These are phyloP conservation scores for Chrysodeixis includens DNA, from an alignment of 2,888 invertebrate species.

Conservation along the genomic window DNA sequence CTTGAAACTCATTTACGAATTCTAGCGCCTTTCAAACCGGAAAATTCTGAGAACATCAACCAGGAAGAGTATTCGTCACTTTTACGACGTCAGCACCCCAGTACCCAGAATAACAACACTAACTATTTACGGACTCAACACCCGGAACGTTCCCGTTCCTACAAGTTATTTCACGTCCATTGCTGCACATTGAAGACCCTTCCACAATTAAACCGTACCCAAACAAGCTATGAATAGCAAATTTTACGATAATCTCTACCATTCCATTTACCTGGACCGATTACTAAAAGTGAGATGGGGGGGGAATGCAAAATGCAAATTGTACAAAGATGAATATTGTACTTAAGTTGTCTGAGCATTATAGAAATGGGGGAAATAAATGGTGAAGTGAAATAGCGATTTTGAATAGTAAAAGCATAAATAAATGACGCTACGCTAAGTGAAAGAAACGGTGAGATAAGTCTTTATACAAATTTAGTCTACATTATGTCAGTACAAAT, in stretches of 20 bases:
- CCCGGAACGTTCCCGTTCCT: not conserved
- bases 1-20: too few relatives aligned
- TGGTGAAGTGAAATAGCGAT: not conserved
- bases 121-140: slow-evolving; percentile 1
- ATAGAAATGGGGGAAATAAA: not conserved
- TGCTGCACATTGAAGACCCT: not conserved
- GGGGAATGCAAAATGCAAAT: slow-evolving; percentile 32
- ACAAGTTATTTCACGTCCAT: not conserved
- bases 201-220: not conserved
- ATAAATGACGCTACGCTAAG: too few relatives aligned
- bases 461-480: too few relatives aligned
- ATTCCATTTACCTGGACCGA: slow-evolving; percentile 20
- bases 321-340: slow-evolving; percentile 35
- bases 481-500: too few relatives aligned
- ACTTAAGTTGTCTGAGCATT: slow-evolving; percentile 10
- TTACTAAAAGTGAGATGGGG: slow-evolving; percentile 31
- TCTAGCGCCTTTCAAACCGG: too few relatives aligned
- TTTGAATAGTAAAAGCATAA: too few relatives aligned
- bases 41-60: not conserved
- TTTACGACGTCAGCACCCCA: not conserved
- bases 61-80: not conserved
- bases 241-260: slow-evolving; percentile 28
- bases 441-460: too few relatives aligned
- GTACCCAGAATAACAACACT: not conserved
- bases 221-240: slow-evolving; percentile 5